phyloP scores from a whole-genome alignment of 2,888 invertebrate genomes.

The Polymixis lichenea region DNA sequence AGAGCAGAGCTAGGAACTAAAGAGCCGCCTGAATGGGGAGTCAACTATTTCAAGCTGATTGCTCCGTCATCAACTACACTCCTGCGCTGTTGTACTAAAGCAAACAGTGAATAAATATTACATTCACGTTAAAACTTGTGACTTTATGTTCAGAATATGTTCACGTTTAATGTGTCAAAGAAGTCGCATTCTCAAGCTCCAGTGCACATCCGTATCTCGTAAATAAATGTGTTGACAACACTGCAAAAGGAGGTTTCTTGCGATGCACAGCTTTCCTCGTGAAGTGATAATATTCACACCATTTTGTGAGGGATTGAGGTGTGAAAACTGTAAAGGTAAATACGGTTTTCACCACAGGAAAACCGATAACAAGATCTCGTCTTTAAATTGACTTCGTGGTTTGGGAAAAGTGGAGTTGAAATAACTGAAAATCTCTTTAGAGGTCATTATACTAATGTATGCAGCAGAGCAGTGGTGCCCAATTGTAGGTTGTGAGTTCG shows the following conservation, averaged over 20 bases:
- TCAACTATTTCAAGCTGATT: too few relatives aligned
- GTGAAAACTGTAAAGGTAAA: constrained; percentile 2
- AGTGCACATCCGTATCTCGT: not conserved
- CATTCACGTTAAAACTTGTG: not conserved
- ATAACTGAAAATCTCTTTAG: too few relatives aligned
- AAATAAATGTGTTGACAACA: constrained; percentile 14
- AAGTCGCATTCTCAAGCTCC: constrained; percentile 3
- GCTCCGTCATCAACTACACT: too few relatives aligned
- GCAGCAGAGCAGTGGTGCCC: too few relatives aligned
- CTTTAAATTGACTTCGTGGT: not conserved
- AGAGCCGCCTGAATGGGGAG: too few relatives aligned
- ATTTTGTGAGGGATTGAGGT: constrained; percentile 20
- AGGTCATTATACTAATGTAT: not conserved
- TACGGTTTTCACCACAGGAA: constrained; percentile 1
- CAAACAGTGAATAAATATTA: not conserved
- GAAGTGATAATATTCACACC: constrained; percentile 14
- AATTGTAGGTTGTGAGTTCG: too few relatives aligned
- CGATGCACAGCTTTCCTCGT: not conserved
- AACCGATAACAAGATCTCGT: not conserved
- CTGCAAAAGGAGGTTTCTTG: not conserved
- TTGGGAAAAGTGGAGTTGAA: not conserved
- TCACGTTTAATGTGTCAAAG: constrained; percentile 9
- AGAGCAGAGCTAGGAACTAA: too few relatives aligned
- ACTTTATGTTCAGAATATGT: not conserved
- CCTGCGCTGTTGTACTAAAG: not conserved